These are phyloP conservation scores for Coptotermes formosanus DNA, from an alignment of 1,140 invertebrate genomes.

Conservation along the genomic window DNA sequence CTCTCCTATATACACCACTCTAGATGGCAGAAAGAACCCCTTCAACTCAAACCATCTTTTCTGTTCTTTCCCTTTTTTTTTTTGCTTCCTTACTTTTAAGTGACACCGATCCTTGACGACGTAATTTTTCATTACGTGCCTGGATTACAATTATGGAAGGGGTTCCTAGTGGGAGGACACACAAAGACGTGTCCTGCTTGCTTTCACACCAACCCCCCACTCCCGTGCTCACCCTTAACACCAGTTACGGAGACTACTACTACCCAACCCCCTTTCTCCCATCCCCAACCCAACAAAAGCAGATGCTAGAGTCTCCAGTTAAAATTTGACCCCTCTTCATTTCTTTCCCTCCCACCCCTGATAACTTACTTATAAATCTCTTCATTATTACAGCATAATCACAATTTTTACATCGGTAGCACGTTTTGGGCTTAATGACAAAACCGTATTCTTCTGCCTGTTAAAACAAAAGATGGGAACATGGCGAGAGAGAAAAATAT, in stretches of 20 bases:
- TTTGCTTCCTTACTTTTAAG: conserved; percentile 27
- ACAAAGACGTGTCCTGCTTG: not conserved
- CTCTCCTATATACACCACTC: not conserved
- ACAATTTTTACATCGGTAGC: conserved; percentile 30
- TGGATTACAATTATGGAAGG: conserved; percentile 27
- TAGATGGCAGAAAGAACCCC: not conserved
- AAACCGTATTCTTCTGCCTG: not conserved
- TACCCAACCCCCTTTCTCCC: not conserved
- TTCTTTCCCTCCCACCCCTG: not conserved
- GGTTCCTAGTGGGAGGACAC: not conserved
- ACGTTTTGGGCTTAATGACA: conserved; percentile 26
- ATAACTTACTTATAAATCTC: conserved; percentile 29
- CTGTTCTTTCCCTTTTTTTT: too few species aligned
- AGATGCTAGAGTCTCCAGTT: not conserved
- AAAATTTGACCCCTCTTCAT: conserved; percentile 1
- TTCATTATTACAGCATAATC: conserved; percentile 32
- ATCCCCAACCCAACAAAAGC: not conserved
- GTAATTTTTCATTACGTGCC: conserved; percentile 33
- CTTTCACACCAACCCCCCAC: not conserved
- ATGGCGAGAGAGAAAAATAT: not conserved
- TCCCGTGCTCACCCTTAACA: not conserved
- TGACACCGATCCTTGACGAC: conserved; percentile 29
- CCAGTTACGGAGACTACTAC: not conserved
- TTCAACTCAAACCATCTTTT: not conserved
- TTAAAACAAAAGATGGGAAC: conserved; percentile 5